Conservation (phyloP, 2,888 invertebrate species). For the Ochropleura plecta region DNA sequence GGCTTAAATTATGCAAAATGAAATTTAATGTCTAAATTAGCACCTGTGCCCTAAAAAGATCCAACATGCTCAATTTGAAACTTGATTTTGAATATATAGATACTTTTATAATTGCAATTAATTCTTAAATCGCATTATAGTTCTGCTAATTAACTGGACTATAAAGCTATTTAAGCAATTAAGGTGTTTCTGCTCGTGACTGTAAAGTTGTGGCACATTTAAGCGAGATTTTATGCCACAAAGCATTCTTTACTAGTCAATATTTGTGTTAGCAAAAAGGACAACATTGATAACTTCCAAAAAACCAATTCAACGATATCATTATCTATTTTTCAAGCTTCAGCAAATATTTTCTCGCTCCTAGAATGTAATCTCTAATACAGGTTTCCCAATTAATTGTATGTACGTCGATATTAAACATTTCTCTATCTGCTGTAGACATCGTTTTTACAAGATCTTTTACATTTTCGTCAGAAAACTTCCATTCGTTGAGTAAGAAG, state of each 20-base stretch:
- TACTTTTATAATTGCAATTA: too few relatives aligned
- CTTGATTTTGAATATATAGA: too few relatives aligned
- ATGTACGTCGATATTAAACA: constrained; percentile 65
- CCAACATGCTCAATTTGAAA: too few relatives aligned
- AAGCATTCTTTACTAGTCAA: background rate
- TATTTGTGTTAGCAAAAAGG: background rate
- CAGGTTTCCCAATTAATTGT: constrained; percentile 65
- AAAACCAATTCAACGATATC: background rate
- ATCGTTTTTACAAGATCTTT: constrained; percentile 50
- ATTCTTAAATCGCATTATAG: background rate
- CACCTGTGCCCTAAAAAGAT: too few relatives aligned
- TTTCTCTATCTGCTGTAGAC: constrained; percentile 57
- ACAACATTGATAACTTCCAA: background rate
- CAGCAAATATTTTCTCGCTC: constrained; percentile 58
- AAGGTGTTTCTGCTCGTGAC: background rate
- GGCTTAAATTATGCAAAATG: too few relatives aligned
- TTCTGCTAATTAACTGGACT: background rate
- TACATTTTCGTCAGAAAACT: constrained; percentile 64
- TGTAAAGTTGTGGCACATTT: background rate
- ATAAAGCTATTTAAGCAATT: too few relatives aligned
- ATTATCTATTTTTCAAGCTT: constrained; percentile 29
- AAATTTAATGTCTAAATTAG: too few relatives aligned
- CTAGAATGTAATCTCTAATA: constrained; percentile 61
- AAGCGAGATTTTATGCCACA: background rate
- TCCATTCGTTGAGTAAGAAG: constrained; percentile 64